phyloP scores from a whole-genome alignment of 2,888 invertebrate genomes.

The Tenodera sinensis region DNA sequence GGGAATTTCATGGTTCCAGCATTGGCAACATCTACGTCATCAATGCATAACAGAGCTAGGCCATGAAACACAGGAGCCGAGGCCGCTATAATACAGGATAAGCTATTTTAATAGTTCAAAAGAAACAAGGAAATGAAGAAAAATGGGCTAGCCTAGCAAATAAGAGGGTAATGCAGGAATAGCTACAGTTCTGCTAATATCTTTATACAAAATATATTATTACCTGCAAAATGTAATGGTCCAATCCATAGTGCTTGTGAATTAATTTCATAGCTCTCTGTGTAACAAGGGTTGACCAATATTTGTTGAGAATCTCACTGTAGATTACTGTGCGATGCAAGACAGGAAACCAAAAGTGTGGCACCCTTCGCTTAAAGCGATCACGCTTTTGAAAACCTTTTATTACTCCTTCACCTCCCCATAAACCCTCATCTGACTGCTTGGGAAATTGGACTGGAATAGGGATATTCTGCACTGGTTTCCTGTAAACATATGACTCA shows the following conservation, averaged over 20 bases:
- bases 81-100: no score
- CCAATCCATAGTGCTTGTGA: slow-evolving; percentile 88
- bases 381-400: slow-evolving; percentile 76
- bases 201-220: not conserved
- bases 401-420: slow-evolving; percentile 95
- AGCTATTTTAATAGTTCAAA: no score
- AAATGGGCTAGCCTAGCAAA: no score
- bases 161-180: no score
- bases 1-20: no score
- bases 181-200: no score
- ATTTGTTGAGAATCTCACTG: slow-evolving; percentile 84
- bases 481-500: slow-evolving; percentile 41
- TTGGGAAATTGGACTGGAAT: slow-evolving; percentile 73
- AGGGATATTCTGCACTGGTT: slow-evolving; percentile 70
- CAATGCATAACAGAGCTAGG: no score
- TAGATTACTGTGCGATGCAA: slow-evolving; percentile 77
- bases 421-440: slow-evolving; percentile 80
- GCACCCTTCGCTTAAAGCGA: slow-evolving; percentile 60
- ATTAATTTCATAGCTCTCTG: slow-evolving; percentile 78
- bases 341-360: slow-evolving; percentile 84
- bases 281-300: slow-evolving; percentile 80
- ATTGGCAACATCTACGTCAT: no score
- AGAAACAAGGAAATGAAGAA: no score
- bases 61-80: no score
- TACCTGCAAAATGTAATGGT: slow-evolving; percentile 87